Percentiles rank a stretch among this genome's conserved stretches.
phyloP scores from a whole-genome alignment of 2,888 invertebrate species.

The Pyrgus malvae region DNA sequence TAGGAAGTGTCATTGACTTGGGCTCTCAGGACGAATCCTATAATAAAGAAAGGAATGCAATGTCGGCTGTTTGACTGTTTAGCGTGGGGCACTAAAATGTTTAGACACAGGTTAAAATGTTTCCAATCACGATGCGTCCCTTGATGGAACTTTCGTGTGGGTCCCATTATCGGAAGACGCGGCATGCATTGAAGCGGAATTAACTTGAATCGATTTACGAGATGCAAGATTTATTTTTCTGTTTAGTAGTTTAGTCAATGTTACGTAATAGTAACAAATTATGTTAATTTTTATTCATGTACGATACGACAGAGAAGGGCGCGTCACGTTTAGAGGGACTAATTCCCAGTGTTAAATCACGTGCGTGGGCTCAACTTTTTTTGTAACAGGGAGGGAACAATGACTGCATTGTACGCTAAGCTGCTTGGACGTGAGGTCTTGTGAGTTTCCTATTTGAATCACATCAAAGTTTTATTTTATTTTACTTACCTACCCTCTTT shows the following conservation, averaged over 20 bases:
- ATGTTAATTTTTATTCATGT: slow-evolving; percentile 1
- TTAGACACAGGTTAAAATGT: slow-evolving; percentile 25
- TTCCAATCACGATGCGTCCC: slow-evolving; percentile 18
- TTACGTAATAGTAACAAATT: not conserved
- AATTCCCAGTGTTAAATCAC: slow-evolving; percentile 72
- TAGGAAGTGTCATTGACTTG: slow-evolving; percentile 44
- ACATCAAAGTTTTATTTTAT: not conserved
- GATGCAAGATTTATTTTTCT: not conserved
- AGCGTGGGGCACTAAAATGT: slow-evolving; percentile 36
- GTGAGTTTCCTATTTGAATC: not conserved
- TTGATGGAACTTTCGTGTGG: not conserved
- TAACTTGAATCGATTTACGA: slow-evolving; percentile 6
- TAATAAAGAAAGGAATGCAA: slow-evolving; percentile 45
- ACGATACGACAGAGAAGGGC: slow-evolving; percentile 49
- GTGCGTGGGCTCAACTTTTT: slow-evolving; percentile 51
- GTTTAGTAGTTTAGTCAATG: not conserved
- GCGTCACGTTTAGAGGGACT: slow-evolving; percentile 69
- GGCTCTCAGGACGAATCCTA: slow-evolving; percentile 42
- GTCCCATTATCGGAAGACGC: slow-evolving; percentile 4
- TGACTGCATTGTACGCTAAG: not conserved
- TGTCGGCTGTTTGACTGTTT: slow-evolving; percentile 23
- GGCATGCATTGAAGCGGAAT: slow-evolving; percentile 6
- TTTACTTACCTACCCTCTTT: no score
- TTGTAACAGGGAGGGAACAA: slow-evolving; percentile 5
- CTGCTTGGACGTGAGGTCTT: slow-evolving; percentile 8